These are phyloP conservation scores for Formica aserva DNA, from an alignment of 2,888 invertebrate species.

Conservation along the genomic window DNA sequence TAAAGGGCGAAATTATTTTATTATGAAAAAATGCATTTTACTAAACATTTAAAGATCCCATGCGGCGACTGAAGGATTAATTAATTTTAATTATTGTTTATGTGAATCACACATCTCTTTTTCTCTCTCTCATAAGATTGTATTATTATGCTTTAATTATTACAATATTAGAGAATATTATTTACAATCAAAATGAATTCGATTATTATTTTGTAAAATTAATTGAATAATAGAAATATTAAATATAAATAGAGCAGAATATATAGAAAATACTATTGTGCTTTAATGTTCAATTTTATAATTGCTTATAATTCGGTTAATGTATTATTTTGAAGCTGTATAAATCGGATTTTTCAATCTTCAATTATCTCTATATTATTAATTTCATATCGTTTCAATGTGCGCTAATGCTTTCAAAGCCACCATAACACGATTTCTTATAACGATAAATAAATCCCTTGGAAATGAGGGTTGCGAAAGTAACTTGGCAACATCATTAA, in stretches of 20 bases:
- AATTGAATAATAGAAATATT: background rate
- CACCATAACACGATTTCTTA: constrained; percentile 12
- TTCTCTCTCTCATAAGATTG: background rate
- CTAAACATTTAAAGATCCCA: too few relatives aligned
- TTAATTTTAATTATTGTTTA: background rate
- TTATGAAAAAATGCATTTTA: too few relatives aligned
- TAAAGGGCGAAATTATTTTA: too few relatives aligned
- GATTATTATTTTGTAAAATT: background rate
- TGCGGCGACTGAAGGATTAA: too few relatives aligned
- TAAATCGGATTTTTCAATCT: background rate
- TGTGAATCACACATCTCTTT: background rate
- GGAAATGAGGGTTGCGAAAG: background rate
- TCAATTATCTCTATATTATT: background rate
- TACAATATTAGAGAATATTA: constrained; percentile 1
- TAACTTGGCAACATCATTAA: constrained; percentile 30
- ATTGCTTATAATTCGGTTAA: constrained; percentile 13
- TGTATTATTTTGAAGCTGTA: background rate
- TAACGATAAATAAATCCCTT: constrained; percentile 11
- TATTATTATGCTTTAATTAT: background rate
- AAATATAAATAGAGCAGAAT: background rate
- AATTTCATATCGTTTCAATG: background rate
- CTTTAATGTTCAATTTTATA: background rate
- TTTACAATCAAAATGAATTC: background rate
- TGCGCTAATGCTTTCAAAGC: constrained; percentile 19
- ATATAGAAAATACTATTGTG: background rate